A percentile compares a stretch with the other conserved stretches of the same genome.
Conservation (phyloP, 2,888 invertebrate genomes). For the Cantharis nigra region DNA sequence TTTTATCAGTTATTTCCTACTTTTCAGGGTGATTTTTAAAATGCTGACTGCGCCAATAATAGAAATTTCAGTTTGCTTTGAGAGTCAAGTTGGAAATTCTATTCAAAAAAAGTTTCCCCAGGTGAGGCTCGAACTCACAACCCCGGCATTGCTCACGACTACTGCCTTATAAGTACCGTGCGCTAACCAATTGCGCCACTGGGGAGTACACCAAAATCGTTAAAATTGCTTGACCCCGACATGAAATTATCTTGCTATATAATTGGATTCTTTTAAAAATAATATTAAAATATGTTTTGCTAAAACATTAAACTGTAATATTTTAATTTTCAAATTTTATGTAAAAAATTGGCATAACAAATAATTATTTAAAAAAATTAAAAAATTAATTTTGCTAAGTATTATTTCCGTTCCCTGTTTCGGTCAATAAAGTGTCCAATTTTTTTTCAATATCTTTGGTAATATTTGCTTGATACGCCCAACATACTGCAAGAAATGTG, state of each 20-base stretch:
- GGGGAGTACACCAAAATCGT: constrained; percentile 67
- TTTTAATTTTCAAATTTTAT: neutral
- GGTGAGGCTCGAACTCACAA: constrained; percentile 99
- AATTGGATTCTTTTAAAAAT: too few species aligned
- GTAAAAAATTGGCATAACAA: neutral
- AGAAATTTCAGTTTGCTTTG: too few species aligned
- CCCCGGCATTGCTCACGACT: constrained; percentile 96
- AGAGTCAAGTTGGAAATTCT: too few species aligned
- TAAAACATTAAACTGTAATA: neutral
- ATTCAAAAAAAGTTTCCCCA: constrained; percentile 71
- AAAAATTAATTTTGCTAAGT: constrained; percentile 8
- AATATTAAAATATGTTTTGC: too few species aligned
- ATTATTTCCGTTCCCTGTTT: constrained; percentile 52
- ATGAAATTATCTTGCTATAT: neutral
- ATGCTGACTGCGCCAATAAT: too few species aligned
- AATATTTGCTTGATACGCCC: constrained; percentile 57
- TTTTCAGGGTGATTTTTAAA: too few species aligned
- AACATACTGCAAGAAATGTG: constrained; percentile 56
- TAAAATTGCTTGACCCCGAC: neutral
- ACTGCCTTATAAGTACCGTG: constrained; percentile 99
- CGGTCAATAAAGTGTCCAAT: constrained; percentile 50
- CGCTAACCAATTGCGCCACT: constrained; percentile 99
- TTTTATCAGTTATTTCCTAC: too few species aligned
- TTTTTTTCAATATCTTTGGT: constrained; percentile 43
- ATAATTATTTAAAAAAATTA: neutral